A percentile compares a stretch with the other conserved stretches of the same genome.
These are phyloP conservation scores for Leptothorax acervorum DNA, from an alignment of 2,888 invertebrate genomes.

Conservation along the genomic window DNA sequence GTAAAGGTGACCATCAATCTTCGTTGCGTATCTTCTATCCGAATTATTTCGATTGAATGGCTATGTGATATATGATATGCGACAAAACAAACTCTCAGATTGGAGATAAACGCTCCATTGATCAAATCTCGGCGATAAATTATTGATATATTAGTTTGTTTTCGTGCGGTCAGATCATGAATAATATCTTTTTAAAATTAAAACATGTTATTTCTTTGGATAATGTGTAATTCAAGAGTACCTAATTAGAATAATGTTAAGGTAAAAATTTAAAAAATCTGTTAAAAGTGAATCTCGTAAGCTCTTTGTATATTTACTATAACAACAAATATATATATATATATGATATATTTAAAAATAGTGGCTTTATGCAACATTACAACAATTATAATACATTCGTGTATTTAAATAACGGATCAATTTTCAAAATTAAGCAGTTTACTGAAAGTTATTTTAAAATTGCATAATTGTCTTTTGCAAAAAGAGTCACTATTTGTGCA, in stretches of 20 bases:
- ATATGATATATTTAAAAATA: too few species aligned
- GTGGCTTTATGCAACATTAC: too few species aligned
- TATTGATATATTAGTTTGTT: not conserved
- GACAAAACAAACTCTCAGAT: not conserved
- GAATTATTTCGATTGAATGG: constrained; percentile 25
- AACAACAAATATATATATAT: too few species aligned
- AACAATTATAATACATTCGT: too few species aligned
- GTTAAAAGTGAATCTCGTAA: too few species aligned
- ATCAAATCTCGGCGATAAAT: constrained; percentile 17
- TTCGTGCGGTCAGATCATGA: not conserved
- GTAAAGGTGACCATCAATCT: not conserved
- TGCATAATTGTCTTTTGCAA: not conserved
- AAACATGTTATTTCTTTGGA: not conserved
- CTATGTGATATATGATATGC: not conserved
- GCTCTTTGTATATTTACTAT: too few species aligned
- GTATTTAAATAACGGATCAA: too few species aligned
- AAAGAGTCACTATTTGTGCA: not conserved
- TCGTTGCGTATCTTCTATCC: not conserved
- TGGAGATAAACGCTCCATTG: not conserved
- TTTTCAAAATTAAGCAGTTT: too few species aligned
- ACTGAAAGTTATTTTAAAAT: not conserved
- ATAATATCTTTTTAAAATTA: not conserved
- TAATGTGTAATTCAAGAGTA: too few species aligned
- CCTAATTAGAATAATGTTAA: too few species aligned
- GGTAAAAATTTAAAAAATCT: too few species aligned